Evolutionary conservation across 1,140 invertebrate species (phyloP), one percentile per base, ranked within the genome.

Genomic region (Calosoma granatense): DNA sequence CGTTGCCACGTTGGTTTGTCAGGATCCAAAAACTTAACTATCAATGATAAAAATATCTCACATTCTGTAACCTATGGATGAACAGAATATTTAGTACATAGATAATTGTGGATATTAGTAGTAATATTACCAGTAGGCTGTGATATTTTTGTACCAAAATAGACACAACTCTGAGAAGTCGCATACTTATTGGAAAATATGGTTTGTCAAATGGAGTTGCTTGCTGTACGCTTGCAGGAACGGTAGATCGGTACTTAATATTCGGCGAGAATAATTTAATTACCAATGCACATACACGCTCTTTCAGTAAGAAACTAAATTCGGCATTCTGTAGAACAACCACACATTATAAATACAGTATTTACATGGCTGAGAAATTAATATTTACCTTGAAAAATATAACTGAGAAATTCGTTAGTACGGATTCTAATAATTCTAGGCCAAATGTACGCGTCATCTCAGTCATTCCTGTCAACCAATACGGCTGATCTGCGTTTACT

Each of bases 211-310:
- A 76, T 22, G 85, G 75, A 11, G 81, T 81, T 2, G 82, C 79
- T 67, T 82, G 81, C 11, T 74, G 73, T 1, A 76, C 66, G 60
- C 70, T 72, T 12, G 69, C 72, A 43, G 73, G 73, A 58, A 74
- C 60, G 15, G 78, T 74, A 65, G 80, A 89, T 70, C 85, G 85
- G 74, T 88, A 94, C 73, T 92, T 94, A 2, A 94, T 89, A 71
- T 95, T 98, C 14, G 95, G 94, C 9, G 95, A 98, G 74, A 99
- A 98, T 57, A 98, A 73, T 73, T 97, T 95, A 56, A 99, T 98
- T 0, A 99, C 91, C 62, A 99, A 76, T 9, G 96, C 95, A 73
- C 96, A 98, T 0, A 99, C 94, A 62, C 92, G 80, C 72, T 98
- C 96, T 74, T 98, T 98, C 12, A 99, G 70, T 22, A 99, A 74